Percentiles rank a stretch among this genome's conserved stretches.
Evolutionary conservation across 2,797 vertebrate genomes (phyloP).

Genomic region (Saxicola maurus): DNA sequence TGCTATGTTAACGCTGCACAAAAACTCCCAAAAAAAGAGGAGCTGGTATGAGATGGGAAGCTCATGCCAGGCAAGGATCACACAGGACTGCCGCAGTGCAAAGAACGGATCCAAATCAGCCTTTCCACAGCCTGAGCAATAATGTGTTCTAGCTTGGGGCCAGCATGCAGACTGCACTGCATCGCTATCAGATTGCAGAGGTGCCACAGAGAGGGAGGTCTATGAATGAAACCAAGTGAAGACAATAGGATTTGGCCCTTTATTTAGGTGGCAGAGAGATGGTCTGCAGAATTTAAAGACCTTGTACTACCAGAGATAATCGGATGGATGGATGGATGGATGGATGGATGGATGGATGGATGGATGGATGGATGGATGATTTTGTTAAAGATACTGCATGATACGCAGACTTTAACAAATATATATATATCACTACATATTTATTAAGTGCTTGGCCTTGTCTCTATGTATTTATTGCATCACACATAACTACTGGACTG

Average conservation of each 20-base stretch:
- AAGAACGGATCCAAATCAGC: slow-evolving; percentile 49
- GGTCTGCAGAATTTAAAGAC: neutral
- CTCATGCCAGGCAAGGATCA: slow-evolving; percentile 27
- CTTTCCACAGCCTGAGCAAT: slow-evolving; percentile 43
- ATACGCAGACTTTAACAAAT: neutral
- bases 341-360: neutral
- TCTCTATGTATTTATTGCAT: neutral
- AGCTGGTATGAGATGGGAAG: neutral
- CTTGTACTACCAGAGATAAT: neutral
- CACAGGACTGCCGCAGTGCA: slow-evolving; percentile 27
- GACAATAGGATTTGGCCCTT: neutral
- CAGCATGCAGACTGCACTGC: slow-evolving; percentile 18
- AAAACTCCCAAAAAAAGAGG: neutral
- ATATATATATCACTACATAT: neutral
- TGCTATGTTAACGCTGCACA: neutral
- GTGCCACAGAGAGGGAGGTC: neutral
- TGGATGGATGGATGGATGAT: neutral
- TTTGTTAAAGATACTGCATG: neutral
- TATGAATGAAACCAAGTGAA: neutral
- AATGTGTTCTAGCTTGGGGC: slow-evolving; percentile 38
- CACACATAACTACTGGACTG: neutral
- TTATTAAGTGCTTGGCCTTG: neutral
- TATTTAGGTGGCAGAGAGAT: neutral
- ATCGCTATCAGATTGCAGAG: neutral
- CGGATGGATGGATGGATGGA: neutral